phyloP scores from a whole-genome alignment of 1,140 invertebrate genomes.

The Oscheius sp. region DNA sequence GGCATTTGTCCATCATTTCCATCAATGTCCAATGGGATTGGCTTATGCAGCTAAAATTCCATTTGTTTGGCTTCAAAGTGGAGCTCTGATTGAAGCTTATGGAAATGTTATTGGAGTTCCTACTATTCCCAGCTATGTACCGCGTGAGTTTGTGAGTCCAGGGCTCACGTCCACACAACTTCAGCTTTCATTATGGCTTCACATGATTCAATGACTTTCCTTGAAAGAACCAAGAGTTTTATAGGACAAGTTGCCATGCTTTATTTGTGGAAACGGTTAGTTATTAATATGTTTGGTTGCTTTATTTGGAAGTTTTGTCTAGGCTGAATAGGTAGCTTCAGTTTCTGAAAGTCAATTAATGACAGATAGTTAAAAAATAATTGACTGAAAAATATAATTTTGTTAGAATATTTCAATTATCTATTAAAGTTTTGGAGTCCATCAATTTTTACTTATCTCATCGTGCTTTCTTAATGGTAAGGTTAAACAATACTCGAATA shows the following conservation, averaged over 20 bases:
- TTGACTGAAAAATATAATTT: background rate
- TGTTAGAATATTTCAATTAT: no score
- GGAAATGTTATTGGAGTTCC: constrained; percentile 30
- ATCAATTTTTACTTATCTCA: no score
- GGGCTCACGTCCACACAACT: background rate
- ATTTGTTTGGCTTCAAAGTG: background rate
- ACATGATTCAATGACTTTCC: constrained; percentile 21
- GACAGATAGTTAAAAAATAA: background rate
- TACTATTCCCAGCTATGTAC: constrained; percentile 33
- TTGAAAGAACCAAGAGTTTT: constrained; percentile 26
- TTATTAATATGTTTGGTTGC: background rate
- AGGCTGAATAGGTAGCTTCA: background rate
- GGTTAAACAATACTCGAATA: no score
- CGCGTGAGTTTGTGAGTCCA: background rate
- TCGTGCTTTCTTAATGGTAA: no score
- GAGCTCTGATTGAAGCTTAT: constrained; percentile 28
- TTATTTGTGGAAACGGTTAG: background rate
- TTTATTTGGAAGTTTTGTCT: background rate
- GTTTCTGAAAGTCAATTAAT: background rate
- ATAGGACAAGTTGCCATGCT: constrained; percentile 3
- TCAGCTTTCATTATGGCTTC: constrained; percentile 23
- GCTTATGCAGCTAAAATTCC: constrained; percentile 36
- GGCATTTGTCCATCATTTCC: constrained; percentile 33
- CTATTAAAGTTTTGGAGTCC: no score
- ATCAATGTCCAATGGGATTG: constrained; percentile 37